Base-by-base conservation (phyloP, 2,113 vertebrate genomes). In the Phyllopteryx taeniolatus region DNA sequence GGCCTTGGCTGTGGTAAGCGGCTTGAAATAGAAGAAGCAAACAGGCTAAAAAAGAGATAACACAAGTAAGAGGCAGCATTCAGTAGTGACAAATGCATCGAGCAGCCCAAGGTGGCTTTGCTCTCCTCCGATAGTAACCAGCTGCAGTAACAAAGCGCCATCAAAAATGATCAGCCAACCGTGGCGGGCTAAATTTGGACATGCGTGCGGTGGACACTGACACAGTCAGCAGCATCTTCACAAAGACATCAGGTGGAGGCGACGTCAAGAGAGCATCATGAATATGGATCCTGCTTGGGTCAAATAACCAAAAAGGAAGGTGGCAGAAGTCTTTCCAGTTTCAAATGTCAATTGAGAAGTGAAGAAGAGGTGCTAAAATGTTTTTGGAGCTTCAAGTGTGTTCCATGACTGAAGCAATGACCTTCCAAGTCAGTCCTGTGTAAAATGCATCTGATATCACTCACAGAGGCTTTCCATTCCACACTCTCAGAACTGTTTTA, bases 131-230 rank as follows among this genome's bases (percentile, higher is more conserved):
- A 82, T 83, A 69, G 78, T 76, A 76, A 70, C 77, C 65, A 62
- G 78, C 81, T 75, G 79, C 76, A 74, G 70, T 62, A 78, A 77
- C 75, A 71, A 81, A 85, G 75, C 62, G 27, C 82, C 87, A 87
- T 90, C 85, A 88, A 91, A 87, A 90, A 91, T 89, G 81, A 88
- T 78, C 83, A 91, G 60, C 76, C 82, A 87, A 88, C 87, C 87
- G 86, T 90, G 77, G 73, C 82, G 71, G 75, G 86, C 87, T 91
- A 90, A 86, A 89, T 90, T 70, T 87, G 88, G 85, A 85, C 75
- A 9, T 85, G 82, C 72, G 70, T 85, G 86, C 76, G 0, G 68
- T 56, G 73, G 74, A 84, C 80, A 82, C 75, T 70, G 77, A 68
- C 70, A 81, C 69, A 14, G 61, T 72, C 69, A 79, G 76, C 71